phyloP scores from a whole-genome alignment of 2,888 invertebrate genomes.

The Mantis religiosa region DNA sequence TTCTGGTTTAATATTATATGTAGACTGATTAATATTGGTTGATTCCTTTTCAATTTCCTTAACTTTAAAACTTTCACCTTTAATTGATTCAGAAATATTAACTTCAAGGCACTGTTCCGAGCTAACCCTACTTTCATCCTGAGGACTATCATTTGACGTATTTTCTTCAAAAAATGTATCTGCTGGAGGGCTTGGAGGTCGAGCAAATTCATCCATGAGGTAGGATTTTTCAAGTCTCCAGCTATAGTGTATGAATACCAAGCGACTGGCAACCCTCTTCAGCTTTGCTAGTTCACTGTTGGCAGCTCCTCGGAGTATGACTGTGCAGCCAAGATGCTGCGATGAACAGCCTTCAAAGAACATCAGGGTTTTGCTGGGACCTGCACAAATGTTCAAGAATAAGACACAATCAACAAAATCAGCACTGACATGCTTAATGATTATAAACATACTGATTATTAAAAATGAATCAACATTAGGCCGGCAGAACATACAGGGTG shows the following conservation, averaged over 20 bases:
- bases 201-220: constrained; percentile 80
- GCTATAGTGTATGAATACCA: constrained; percentile 83
- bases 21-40: neutral
- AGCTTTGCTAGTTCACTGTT: constrained; percentile 71
- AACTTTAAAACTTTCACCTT: neutral
- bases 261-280: constrained; percentile 76
- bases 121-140: neutral
- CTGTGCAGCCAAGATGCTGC: constrained; percentile 79
- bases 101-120: neutral
- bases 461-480: too few species aligned
- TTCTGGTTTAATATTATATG: neutral
- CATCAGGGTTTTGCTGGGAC: constrained; percentile 80
- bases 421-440: too few species aligned
- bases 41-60: neutral
- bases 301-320: constrained; percentile 68
- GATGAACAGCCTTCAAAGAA: constrained; percentile 87
- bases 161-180: constrained; percentile 27
- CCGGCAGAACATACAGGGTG: too few species aligned
- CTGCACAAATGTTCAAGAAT: constrained; percentile 41
- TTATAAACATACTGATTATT: too few species aligned
- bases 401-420: neutral
- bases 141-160: neutral
- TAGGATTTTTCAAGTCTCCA: constrained; percentile 90
- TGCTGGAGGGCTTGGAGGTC: constrained; percentile 51
- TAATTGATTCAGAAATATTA: neutral